phyloP scores from a whole-genome alignment of 2,888 invertebrate species.

The Thereva unica region DNA sequence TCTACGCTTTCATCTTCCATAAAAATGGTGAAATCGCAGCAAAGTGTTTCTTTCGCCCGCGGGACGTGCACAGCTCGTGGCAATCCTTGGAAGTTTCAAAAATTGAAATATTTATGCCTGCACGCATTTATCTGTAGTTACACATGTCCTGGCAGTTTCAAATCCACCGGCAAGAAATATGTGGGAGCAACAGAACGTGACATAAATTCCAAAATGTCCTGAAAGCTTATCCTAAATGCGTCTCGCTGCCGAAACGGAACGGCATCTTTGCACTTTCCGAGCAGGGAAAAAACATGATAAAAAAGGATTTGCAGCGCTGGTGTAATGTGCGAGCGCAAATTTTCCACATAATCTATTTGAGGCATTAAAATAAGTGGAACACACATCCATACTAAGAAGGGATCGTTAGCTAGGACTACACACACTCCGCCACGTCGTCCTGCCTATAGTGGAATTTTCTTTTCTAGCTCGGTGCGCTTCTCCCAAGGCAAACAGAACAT shows the following conservation, averaged over 20 bases:
- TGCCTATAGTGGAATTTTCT: slow-evolving; percentile 17
- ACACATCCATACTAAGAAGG: slow-evolving; percentile 5
- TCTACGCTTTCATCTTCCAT: no score
- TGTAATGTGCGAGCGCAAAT: slow-evolving; percentile 37
- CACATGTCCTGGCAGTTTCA: slow-evolving; percentile 38
- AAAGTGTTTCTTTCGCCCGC: background rate
- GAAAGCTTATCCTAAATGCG: background rate
- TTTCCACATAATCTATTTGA: slow-evolving; percentile 43
- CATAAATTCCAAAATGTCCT: slow-evolving; percentile 32
- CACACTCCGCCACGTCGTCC: background rate
- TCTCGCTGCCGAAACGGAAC: slow-evolving; percentile 4
- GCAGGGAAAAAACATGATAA: background rate
- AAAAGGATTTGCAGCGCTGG: background rate
- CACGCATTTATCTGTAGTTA: slow-evolving; percentile 36
- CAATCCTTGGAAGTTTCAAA: slow-evolving; percentile 24
- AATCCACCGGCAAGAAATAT: slow-evolving; percentile 27
- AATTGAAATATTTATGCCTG: slow-evolving; percentile 41
- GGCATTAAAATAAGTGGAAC: slow-evolving; percentile 32
- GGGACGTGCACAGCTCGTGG: slow-evolving; percentile 20
- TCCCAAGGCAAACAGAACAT: slow-evolving; percentile 6
- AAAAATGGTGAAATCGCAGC: no score
- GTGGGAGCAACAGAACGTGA: slow-evolving; percentile 37
- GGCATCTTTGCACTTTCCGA: slow-evolving; percentile 16
- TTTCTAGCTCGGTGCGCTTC: slow-evolving; percentile 12
- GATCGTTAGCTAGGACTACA: background rate